Conservation (phyloP, 2,888 invertebrate genomes). For the Sinohyriopsis cumingii region DNA sequence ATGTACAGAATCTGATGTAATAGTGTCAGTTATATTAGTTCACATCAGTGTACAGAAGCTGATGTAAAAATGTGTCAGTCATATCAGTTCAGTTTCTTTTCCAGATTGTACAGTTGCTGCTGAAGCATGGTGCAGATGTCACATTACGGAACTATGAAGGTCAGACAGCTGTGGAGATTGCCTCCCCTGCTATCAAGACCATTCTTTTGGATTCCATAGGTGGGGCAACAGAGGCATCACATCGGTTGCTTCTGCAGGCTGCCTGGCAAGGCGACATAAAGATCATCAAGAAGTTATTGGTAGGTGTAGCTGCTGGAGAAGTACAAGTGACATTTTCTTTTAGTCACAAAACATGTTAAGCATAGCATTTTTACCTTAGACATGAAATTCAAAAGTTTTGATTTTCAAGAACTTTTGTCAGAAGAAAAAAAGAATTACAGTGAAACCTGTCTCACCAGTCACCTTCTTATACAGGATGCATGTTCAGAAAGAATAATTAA, state of each 20-base stretch:
- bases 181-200: constrained; percentile 61
- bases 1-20: too few relatives aligned
- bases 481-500: too few relatives aligned
- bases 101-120: constrained; percentile 66
- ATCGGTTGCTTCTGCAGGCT: constrained; percentile 66
- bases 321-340: too few relatives aligned
- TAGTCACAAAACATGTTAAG: too few relatives aligned
- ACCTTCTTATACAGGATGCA: too few relatives aligned
- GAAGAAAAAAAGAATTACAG: too few relatives aligned
- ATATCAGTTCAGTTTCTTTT: constrained; percentile 7
- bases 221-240: constrained; percentile 53
- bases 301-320: constrained; percentile 16
- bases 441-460: too few relatives aligned
- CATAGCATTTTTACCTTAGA: too few relatives aligned
- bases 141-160: constrained; percentile 68
- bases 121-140: constrained; percentile 68
- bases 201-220: constrained; percentile 65
- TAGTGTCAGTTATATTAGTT: too few relatives aligned
- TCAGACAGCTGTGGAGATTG: constrained; percentile 67
- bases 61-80: neutral
- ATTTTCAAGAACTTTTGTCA: too few relatives aligned
- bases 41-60: too few relatives aligned
- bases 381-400: too few relatives aligned
- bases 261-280: constrained; percentile 69
- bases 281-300: constrained; percentile 63